These are phyloP conservation scores for Nymphalis io DNA, from an alignment of 1,140 invertebrate genomes.

Conservation along the genomic window DNA sequence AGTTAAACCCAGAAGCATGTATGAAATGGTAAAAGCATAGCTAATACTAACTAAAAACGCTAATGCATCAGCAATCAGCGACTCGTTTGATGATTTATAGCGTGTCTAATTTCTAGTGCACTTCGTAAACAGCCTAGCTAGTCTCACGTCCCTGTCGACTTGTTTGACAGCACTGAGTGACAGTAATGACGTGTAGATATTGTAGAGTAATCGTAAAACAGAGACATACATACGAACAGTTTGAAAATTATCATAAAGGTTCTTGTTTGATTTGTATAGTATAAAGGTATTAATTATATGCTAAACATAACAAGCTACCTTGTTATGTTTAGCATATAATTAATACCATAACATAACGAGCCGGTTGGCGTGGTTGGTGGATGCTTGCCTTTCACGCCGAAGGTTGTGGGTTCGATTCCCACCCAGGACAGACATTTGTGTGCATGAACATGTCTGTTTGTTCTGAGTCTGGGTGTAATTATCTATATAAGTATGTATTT, in stretches of 20 bases:
- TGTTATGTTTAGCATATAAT: too few species aligned
- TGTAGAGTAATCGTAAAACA: slow-evolving; percentile 1
- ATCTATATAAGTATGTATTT: too few species aligned
- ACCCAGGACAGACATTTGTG: too few species aligned
- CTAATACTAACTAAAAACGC: slow-evolving; percentile 6
- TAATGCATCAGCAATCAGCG: slow-evolving; percentile 16
- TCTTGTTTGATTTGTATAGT: too few species aligned
- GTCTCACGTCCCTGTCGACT: slow-evolving; percentile 17
- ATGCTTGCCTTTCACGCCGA: too few species aligned
- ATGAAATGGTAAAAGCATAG: neutral
- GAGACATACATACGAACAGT: neutral
- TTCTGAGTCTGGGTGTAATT: too few species aligned
- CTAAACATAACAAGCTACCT: too few species aligned
- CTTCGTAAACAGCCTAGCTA: slow-evolving; percentile 8
- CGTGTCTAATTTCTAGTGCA: slow-evolving; percentile 24
- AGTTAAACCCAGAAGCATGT: neutral
- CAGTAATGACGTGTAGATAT: slow-evolving; percentile 10
- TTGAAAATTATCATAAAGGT: neutral
- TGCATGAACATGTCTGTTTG: too few species aligned
- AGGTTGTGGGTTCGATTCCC: too few species aligned
- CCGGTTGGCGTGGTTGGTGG: too few species aligned
- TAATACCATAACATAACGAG: too few species aligned
- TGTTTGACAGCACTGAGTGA: slow-evolving; percentile 23
- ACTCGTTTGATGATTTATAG: slow-evolving; percentile 15
- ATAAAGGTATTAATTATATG: too few species aligned